Conservation (phyloP, 2,797 vertebrate species). For the Alauda arvensis region DNA sequence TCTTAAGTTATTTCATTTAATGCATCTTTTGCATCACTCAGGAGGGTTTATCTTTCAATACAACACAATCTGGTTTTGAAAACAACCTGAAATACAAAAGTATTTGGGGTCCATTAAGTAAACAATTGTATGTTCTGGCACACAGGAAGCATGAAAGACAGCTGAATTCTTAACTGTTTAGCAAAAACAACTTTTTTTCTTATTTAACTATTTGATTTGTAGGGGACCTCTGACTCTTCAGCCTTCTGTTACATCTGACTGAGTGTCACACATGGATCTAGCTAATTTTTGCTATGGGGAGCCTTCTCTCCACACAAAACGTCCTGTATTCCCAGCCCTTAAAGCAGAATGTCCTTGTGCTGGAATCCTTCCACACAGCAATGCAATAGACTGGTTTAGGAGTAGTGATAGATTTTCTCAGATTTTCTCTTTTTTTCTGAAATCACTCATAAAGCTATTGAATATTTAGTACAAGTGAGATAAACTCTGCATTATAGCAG, state of each 20-base stretch:
- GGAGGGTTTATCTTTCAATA: neutral
- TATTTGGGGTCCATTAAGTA: neutral
- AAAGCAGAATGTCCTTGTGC: neutral
- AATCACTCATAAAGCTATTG: neutral
- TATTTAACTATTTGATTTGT: neutral
- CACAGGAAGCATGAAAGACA: neutral
- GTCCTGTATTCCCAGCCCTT: neutral
- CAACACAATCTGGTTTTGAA: neutral
- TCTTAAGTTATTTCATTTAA: neutral
- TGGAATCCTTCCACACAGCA: neutral
- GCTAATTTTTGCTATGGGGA: neutral
- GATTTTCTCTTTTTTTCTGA: neutral
- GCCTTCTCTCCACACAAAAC: neutral
- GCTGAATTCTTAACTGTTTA: neutral
- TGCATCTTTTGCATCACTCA: neutral
- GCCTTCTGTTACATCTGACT: neutral
- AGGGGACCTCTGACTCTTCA: neutral
- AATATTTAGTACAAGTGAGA: neutral
- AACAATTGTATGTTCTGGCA: neutral
- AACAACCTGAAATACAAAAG: neutral
- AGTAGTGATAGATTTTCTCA: neutral
- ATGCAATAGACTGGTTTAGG: neutral
- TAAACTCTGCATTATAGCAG: neutral
- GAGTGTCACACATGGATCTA: neutral
- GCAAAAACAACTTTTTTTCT: neutral